Evolutionary conservation across 2,113 vertebrate genomes (phyloP).

Genomic region (Dolichotis patagonum): DNA sequence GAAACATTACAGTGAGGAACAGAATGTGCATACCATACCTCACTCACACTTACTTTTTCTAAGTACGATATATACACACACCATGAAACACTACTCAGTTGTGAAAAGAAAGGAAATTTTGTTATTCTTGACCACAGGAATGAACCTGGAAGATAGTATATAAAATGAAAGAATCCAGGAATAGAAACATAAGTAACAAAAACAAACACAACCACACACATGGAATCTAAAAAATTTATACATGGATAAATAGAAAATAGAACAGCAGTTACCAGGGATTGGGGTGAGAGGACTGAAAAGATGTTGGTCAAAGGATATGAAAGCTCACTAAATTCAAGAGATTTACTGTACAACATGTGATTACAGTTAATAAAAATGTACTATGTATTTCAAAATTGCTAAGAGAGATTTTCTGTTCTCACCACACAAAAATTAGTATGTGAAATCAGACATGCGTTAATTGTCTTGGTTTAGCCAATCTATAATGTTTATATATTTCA

Average conservation of each 20-base stretch:
- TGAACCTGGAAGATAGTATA: not conserved
- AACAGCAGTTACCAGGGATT: not conserved
- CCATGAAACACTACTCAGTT: not conserved
- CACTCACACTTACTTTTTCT: constrained; percentile 27
- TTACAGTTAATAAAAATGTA: not conserved
- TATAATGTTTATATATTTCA: not conserved
- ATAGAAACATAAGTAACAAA: not conserved
- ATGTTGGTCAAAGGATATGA: not conserved
- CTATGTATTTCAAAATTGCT: not conserved
- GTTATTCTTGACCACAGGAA: not conserved
- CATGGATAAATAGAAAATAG: not conserved
- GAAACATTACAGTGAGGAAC: not conserved
- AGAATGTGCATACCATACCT: not conserved
- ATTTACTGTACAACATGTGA: not conserved
- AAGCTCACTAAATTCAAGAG: not conserved
- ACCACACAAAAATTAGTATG: not conserved
- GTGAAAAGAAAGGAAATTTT: not conserved
- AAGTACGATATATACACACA: not conserved
- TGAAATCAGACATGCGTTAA: not conserved
- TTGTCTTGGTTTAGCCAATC: not conserved
- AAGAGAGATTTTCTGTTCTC: not conserved
- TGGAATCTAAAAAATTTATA: not conserved
- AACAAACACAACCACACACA: not conserved
- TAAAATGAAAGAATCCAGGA: not conserved
- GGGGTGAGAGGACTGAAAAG: not conserved